Base-by-base conservation (phyloP, 1,140 invertebrate genomes). In the Dendroctonus valens region DNA sequence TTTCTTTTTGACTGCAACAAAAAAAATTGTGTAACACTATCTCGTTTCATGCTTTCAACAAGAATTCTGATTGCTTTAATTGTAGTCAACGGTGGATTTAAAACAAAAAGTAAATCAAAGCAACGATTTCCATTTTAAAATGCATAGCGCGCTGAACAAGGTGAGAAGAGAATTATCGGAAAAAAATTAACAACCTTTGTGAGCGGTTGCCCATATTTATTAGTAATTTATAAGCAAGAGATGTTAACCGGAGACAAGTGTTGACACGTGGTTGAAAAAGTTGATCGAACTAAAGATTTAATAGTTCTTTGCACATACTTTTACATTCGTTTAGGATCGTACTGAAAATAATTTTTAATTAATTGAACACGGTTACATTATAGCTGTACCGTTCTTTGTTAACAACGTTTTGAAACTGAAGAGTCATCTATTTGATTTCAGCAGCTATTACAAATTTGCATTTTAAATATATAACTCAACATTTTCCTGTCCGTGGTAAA, bases 1-100 rank as follows among this genome's bases (percentile, higher is more conserved):
- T 70, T 41, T 67, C 62, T 48, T 70, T 65, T 65, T 50, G 65
- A 8, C 70, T 72, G 61, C 5, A 72, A 72, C 52, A 69, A 71
- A 63, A 54, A 12, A 55, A 40, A 15, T 41, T 39, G 5, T 9
- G n/a, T 68, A 50, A 65, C 6, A n/a, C 11, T 7, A 26, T 26
- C 26, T 26, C 26, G 26, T 26, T 26, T 26, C 26, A 26, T 26
- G 26, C 26, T 26, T 26, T 26, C 26, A 26, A 26, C 26, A 26
- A 3, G 26, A 26, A 26, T 26, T 26, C 26, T 26, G 26, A 26
- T 26, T 26, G 26, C 26, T 26, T 26, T 54, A 39, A 54, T 54
- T 54, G 52, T 38, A 7, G 42, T 15, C 9, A 59, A 12, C 6
- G 7, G 15, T 44, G 57, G 9, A 15, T 11, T 39, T 44, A 6